These are phyloP conservation scores for Anastatus disparis DNA, from an alignment of 1,140 invertebrate species.

Conservation along the genomic window DNA sequence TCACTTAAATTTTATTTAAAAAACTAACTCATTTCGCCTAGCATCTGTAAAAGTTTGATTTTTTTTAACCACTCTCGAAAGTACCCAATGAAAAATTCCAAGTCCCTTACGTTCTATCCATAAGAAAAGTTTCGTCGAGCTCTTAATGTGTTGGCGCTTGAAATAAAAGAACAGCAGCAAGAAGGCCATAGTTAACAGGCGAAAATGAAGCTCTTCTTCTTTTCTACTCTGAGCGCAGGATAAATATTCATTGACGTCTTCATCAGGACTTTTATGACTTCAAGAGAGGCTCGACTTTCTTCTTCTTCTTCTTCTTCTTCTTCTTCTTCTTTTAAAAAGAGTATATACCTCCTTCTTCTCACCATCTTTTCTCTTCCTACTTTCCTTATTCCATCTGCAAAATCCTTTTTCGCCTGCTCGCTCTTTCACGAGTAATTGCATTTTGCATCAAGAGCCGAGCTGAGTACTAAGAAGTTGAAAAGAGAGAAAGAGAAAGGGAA, in stretches of 20 bases:
- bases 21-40: too few species aligned
- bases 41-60: too few species aligned
- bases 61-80: too few species aligned
- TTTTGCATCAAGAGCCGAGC: slow-evolving; percentile 28
- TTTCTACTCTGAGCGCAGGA: slow-evolving; percentile 43
- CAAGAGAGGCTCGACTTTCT: slow-evolving; percentile 22
- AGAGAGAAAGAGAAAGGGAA: background rate
- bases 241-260: slow-evolving; percentile 66
- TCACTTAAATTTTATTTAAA: too few species aligned
- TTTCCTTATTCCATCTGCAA: slow-evolving; percentile 6
- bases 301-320: background rate
- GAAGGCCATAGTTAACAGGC: slow-evolving; percentile 13
- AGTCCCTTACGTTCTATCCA: too few species aligned
- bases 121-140: too few species aligned
- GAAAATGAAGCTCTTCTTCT: slow-evolving; percentile 47
- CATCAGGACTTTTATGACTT: slow-evolving; percentile 62
- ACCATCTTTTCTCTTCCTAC: background rate
- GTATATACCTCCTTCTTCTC: background rate
- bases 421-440: slow-evolving; percentile 32
- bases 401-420: background rate
- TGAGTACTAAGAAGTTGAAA: too few species aligned
- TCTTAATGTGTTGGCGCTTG: slow-evolving; percentile 49
- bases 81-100: too few species aligned
- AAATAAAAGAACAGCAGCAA: slow-evolving; percentile 53
- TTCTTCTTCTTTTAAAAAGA: too few species aligned